Evolutionary conservation across 2,797 vertebrate genomes (phyloP).

Genomic region (Aeoliscus strigatus): DNA sequence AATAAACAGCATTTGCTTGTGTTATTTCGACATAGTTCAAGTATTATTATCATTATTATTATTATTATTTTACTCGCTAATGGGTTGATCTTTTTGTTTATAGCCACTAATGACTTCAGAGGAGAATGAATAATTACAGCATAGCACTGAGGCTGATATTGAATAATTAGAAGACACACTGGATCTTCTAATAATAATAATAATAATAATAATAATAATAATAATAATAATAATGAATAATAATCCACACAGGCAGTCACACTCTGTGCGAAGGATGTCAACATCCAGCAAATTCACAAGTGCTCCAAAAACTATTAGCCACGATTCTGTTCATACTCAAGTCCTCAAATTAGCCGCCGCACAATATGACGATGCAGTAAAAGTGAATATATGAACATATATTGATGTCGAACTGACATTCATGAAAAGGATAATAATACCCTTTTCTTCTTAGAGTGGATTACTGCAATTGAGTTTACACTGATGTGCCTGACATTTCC

Average conservation of each 20-base stretch:
- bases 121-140: no score
- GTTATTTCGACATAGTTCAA: no score
- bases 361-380: constrained; percentile 18
- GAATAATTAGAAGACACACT: background rate
- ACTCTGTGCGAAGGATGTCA: constrained; percentile 21
- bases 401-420: constrained; percentile 33
- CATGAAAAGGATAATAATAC: constrained; percentile 30
- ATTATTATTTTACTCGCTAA: background rate
- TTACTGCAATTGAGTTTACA: constrained; percentile 38
- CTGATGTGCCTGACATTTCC: constrained; percentile 56
- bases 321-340: background rate
- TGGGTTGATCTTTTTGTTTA: background rate
- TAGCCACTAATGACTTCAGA: background rate
- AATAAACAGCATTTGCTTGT: no score
- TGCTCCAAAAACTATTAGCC: background rate
- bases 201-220: no score
- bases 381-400: constrained; percentile 5
- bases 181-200: constrained; percentile 14
- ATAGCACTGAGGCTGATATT: no score
- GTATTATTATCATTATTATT: no score
- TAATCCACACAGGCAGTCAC: constrained; percentile 54
- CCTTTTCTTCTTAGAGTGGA: constrained; percentile 40
- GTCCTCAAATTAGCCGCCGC: constrained; percentile 10
- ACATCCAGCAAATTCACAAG: constrained; percentile 3
- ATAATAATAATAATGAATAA: constrained; percentile 27